phyloP scores from a whole-genome alignment of 1,140 invertebrate genomes.

The Aphelenchoides avenae region DNA sequence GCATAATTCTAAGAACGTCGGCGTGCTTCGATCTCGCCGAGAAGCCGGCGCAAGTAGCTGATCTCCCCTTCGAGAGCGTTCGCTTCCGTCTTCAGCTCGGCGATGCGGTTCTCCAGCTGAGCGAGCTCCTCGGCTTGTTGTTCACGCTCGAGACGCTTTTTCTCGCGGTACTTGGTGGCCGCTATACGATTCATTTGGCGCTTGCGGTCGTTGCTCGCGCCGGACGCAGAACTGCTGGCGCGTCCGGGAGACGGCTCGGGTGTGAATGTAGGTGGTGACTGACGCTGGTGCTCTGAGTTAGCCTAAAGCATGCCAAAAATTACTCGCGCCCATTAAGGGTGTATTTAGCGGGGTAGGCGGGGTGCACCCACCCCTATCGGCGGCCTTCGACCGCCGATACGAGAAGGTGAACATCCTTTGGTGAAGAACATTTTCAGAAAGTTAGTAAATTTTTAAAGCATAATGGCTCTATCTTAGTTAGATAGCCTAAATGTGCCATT shows the following conservation, averaged over 20 bases:
- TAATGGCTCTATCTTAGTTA: no score
- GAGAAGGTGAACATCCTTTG: no score
- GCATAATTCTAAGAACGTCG: conserved; percentile 1
- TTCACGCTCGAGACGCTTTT: conserved; percentile 38
- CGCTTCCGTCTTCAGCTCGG: conserved; percentile 11
- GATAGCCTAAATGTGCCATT: no score
- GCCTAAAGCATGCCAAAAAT: no score
- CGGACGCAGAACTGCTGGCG: conserved; percentile 1
- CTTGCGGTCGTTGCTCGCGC: conserved; percentile 28
- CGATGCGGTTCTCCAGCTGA: conserved; percentile 27
- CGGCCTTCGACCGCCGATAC: not conserved
- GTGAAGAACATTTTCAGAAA: no score
- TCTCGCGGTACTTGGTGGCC: conserved; percentile 40
- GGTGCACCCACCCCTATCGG: not conserved
- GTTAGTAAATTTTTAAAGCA: no score
- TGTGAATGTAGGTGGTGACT: no score
- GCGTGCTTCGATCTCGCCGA: conserved; percentile 27
- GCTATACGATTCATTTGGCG: conserved; percentile 41
- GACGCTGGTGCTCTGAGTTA: no score
- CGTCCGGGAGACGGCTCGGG: not conserved
- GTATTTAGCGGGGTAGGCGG: not conserved
- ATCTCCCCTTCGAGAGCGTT: conserved; percentile 30
- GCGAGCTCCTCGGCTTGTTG: conserved; percentile 13
- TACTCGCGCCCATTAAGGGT: no score
- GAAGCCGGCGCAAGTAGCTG: conserved; percentile 26